phyloP scores from a whole-genome alignment of 2,113 vertebrate species.

The Pseudonaja textilis region DNA sequence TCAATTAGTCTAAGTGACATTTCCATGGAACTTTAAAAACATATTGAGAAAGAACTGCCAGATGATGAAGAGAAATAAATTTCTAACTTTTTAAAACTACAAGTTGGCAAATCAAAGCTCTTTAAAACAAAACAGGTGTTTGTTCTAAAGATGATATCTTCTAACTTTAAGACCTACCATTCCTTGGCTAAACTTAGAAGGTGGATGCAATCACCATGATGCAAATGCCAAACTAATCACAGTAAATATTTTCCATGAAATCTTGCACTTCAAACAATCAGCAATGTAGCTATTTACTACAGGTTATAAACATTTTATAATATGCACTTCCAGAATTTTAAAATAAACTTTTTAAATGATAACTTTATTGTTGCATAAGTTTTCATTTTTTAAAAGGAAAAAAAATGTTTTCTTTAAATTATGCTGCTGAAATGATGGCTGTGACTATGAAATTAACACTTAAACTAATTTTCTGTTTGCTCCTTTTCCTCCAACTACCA shows the following conservation, averaged over 20 bases:
- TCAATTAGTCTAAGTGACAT: background rate
- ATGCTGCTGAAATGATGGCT: background rate
- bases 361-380: too few relatives aligned
- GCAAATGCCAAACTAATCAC: background rate
- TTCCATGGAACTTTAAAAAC: background rate
- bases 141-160: background rate
- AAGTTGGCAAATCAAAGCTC: background rate
- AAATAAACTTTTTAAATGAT: background rate
- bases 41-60: background rate
- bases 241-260: background rate
- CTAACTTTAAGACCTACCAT: background rate
- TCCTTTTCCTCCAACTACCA: too few relatives aligned
- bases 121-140: background rate
- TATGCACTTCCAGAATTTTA: background rate
- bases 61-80: background rate
- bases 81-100: background rate
- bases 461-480: background rate
- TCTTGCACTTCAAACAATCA: background rate
- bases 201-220: background rate
- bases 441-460: background rate
- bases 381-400: background rate
- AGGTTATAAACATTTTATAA: background rate
- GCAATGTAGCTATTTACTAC: background rate
- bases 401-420: background rate
- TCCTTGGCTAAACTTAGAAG: background rate